Percentiles rank a stretch among this genome's conserved stretches.
Evolutionary conservation across 2,797 vertebrate genomes (phyloP).

Genomic region (Protonibea diacanthus): DNA sequence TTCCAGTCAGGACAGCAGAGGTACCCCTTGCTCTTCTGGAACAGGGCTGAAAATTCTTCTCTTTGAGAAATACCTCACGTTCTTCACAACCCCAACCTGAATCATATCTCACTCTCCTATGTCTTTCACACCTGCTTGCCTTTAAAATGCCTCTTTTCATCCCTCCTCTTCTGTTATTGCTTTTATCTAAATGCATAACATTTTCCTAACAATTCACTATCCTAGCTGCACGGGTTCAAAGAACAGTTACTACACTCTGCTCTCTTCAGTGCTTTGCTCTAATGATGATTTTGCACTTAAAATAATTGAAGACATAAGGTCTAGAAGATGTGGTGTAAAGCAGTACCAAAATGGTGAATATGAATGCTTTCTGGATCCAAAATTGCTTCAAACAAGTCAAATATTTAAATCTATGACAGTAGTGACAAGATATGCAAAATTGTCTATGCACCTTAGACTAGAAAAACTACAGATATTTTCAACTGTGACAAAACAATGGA

Average conservation of each 20-base stretch:
- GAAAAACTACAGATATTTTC: not conserved
- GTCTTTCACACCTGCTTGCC: not conserved
- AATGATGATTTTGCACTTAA: not conserved
- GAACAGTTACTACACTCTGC: conserved; percentile 9
- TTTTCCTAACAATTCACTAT: not conserved
- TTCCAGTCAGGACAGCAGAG: conserved; percentile 39
- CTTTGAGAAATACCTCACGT: conserved; percentile 27
- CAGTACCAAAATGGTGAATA: not conserved
- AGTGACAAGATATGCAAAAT: too few relatives aligned
- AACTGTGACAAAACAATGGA: not conserved
- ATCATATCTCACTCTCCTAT: conserved; percentile 1
- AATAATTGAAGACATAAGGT: not conserved
- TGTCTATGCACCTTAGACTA: not conserved
- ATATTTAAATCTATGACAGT: not conserved
- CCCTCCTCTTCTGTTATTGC: not conserved
- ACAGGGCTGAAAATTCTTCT: conserved; percentile 24
- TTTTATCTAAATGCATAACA: not conserved
- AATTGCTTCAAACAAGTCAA: not conserved
- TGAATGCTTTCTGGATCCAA: not conserved
- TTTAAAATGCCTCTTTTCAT: not conserved
- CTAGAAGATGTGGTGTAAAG: not conserved
- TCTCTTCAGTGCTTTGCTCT: not conserved
- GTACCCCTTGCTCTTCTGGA: conserved; percentile 34
- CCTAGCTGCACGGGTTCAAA: not conserved
- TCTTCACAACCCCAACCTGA: conserved; percentile 1